Percentiles rank a stretch among this genome's conserved stretches.
Evolutionary conservation across 2,113 vertebrate genomes (phyloP).

Genomic region (Mormyrus lacerda): DNA sequence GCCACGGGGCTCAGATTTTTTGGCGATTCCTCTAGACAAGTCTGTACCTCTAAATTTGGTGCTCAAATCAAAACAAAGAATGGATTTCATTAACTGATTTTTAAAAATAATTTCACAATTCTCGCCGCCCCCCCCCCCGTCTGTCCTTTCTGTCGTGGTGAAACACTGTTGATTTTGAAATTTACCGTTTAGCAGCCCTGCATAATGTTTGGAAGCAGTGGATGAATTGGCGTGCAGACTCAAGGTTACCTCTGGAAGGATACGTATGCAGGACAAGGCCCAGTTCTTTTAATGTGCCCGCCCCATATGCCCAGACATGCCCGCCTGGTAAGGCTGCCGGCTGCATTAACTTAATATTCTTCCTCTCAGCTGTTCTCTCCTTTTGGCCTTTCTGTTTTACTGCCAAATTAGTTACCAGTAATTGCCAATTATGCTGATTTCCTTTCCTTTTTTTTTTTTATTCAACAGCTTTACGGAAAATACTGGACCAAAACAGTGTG

Average conservation of each 20-base stretch:
- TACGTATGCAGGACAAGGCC: constrained; percentile 34
- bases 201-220: background rate
- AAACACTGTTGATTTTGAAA: background rate
- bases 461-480: constrained; percentile 36
- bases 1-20: background rate
- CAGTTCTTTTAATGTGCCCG: constrained; percentile 34
- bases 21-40: background rate
- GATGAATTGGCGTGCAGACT: constrained; percentile 18
- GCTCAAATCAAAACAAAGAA: background rate
- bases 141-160: background rate
- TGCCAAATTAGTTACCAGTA: constrained; percentile 42
- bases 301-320: constrained; percentile 40
- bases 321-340: constrained; percentile 29
- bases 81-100: background rate
- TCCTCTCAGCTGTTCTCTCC: constrained; percentile 42
- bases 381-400: constrained; percentile 47
- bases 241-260: constrained; percentile 43
- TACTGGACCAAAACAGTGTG: constrained; percentile 37
- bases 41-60: background rate
- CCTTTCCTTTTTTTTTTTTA: constrained; percentile 23
- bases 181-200: background rate
- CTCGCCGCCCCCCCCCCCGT: background rate
- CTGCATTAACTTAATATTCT: constrained; percentile 42
- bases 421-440: constrained; percentile 44
- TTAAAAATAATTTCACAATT: background rate